Evolutionary conservation across 1,140 invertebrate species (phyloP), one percentile per base, ranked within the genome.

Genomic region (Diplogasteroides magnus): DNA sequence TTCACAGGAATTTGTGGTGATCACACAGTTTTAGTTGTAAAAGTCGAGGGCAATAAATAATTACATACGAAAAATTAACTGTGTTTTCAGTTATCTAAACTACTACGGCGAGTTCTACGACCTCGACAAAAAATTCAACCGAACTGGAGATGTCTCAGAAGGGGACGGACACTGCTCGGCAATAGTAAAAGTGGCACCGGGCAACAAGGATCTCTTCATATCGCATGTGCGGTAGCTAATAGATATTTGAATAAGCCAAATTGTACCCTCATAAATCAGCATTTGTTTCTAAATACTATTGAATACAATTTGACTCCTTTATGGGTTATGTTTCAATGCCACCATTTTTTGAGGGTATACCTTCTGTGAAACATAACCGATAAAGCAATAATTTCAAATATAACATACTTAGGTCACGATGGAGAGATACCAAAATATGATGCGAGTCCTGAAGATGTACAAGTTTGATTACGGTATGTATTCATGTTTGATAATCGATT

Each of bases 391-490:
- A n/a, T n/a, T n/a, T n/a, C n/a, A n/a, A n/a, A n/a, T n/a, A n/a
- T n/a, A n/a, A n/a, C n/a, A n/a, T n/a, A 86, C 88, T 25, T 90
- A 91, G 80, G 89, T 88, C 67, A 89, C 90, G 0, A 90, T 89
- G 85, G 86, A 84, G 76, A 89, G 88, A 67, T 95, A 92, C 78
- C 87, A 88, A 27, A 89, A 88, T 74, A 95, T 97, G 93, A 85
- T 94, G 61, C 86, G 92, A 74, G 88, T 96, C 23, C 85, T 94
- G 76, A 97, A 97, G 83, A 88, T 89, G 69, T 96, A 96, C 84
- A 90, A 90, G 76, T 89, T 95, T 67, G 88, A 88, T 72, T 93
- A 89, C 78, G 79, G 82, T 83, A 69, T 70, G 69, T 67, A 15
- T 1, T 0, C 25, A 2, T 23, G 55, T 75, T 59, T 61, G 66